Evolutionary conservation across 2,113 vertebrate genomes (phyloP).

Genomic region (Engraulis encrasicolus): DNA sequence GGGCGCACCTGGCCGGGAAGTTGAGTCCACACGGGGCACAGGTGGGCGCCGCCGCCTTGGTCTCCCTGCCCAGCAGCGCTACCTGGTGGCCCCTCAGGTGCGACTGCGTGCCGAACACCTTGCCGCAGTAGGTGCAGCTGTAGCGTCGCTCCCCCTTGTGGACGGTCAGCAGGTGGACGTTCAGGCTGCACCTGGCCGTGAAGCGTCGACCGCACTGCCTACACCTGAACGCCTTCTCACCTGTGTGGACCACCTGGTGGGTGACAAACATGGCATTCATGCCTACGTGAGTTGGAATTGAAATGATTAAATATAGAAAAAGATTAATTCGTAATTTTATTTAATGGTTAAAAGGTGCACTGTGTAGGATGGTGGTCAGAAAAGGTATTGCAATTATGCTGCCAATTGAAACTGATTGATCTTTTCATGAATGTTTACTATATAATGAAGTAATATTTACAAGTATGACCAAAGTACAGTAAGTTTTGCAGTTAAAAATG

Average conservation of each 20-base stretch:
- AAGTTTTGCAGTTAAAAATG: too few relatives aligned
- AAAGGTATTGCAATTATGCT: too few relatives aligned
- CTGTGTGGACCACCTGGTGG: slow-evolving; percentile 58
- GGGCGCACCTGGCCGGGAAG: not conserved
- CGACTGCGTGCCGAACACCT: slow-evolving; percentile 27
- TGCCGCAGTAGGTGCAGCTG: slow-evolving; percentile 33
- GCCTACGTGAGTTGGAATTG: slow-evolving; percentile 44
- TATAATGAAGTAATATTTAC: too few relatives aligned
- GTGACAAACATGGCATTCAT: slow-evolving; percentile 44
- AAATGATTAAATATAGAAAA: too few relatives aligned
- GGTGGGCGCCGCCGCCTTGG: slow-evolving; percentile 36
- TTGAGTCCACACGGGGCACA: slow-evolving; percentile 53
- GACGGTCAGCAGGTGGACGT: slow-evolving; percentile 45
- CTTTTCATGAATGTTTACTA: too few relatives aligned
- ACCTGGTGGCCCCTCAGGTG: slow-evolving; percentile 50
- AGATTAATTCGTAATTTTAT: too few relatives aligned
- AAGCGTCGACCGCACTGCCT: slow-evolving; percentile 50
- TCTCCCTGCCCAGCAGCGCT: slow-evolving; percentile 59
- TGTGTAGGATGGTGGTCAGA: too few relatives aligned
- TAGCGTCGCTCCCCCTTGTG: slow-evolving; percentile 53
- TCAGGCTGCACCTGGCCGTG: not conserved
- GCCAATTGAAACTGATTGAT: too few relatives aligned
- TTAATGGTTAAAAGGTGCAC: too few relatives aligned
- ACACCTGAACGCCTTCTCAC: slow-evolving; percentile 56
- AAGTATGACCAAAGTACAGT: too few relatives aligned